These are phyloP conservation scores for Phortica variegata DNA, from an alignment of 1,140 invertebrate species.

Conservation along the genomic window DNA sequence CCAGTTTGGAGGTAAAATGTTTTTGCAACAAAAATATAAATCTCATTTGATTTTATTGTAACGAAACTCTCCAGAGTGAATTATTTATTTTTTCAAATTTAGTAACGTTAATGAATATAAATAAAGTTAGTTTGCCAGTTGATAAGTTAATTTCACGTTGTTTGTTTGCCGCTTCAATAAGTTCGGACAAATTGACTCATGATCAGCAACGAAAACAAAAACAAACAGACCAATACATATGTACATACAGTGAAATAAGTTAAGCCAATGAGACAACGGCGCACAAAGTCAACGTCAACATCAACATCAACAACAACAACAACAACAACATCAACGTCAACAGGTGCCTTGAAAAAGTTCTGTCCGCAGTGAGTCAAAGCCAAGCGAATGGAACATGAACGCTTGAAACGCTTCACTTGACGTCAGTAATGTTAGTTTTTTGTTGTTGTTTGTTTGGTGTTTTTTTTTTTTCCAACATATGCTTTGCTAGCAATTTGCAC, in stretches of 20 bases:
- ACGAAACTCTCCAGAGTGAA: no score
- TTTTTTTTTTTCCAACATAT: conserved; percentile 7
- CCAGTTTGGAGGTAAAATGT: no score
- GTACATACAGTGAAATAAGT: no score
- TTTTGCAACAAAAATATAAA: no score
- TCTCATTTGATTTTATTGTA: no score
- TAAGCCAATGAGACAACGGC: no score
- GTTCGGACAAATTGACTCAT: conserved; percentile 35
- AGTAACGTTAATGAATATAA: no score
- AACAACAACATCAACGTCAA: conserved; percentile 32
- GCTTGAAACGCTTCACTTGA: conserved; percentile 47
- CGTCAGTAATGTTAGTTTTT: conserved; percentile 27
- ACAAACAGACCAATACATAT: no score
- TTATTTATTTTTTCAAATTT: no score
- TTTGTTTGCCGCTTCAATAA: conserved; percentile 19
- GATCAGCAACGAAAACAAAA: conserved; percentile 17
- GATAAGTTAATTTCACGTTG: conserved; percentile 34
- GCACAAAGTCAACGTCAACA: no score
- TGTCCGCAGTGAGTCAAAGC: conserved; percentile 18
- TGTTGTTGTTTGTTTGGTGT: conserved; percentile 3
- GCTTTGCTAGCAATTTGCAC: conserved; percentile 23
- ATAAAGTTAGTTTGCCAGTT: no score
- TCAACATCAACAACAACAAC: conserved; percentile 19
- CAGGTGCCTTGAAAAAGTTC: conserved; percentile 47
- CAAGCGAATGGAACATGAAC: conserved; percentile 38